Conservation (phyloP, 1,140 invertebrate species). For the Drosophila elegans region DNA sequence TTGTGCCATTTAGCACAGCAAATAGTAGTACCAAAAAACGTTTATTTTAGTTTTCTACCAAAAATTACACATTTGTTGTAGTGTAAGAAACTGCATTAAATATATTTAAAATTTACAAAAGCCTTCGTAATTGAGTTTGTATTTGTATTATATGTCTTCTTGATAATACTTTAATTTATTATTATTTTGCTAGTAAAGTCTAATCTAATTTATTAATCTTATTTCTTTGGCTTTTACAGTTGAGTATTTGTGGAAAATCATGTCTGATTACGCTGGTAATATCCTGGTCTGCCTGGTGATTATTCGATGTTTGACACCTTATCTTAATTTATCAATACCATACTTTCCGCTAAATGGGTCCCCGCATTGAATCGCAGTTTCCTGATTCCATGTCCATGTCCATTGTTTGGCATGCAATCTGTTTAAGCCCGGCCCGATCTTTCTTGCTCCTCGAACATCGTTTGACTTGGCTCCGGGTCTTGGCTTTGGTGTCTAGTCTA, state of each 20-base stretch:
- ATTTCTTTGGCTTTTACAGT: background rate
- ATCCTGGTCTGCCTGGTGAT: constrained; percentile 10
- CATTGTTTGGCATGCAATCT: constrained; percentile 63
- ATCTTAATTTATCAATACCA: constrained; percentile 39
- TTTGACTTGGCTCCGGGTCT: constrained; percentile 34
- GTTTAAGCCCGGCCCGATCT: constrained; percentile 36
- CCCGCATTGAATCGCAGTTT: constrained; percentile 17
- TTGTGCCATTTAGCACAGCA: too few species aligned
- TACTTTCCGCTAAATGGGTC: constrained; percentile 30
- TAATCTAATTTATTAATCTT: background rate
- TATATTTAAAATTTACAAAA: too few species aligned
- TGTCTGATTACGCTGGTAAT: background rate
- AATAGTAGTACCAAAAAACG: too few species aligned
- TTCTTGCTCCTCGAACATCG: constrained; percentile 33
- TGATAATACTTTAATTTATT: too few species aligned
- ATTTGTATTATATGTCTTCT: too few species aligned
- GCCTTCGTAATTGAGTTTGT: too few species aligned
- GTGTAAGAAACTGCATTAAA: too few species aligned
- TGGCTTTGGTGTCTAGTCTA: constrained; percentile 23
- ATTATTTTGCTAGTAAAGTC: too few species aligned
- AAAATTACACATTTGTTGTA: too few species aligned
- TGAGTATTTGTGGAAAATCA: background rate
- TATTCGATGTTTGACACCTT: constrained; percentile 10
- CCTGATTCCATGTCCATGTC: constrained; percentile 47
- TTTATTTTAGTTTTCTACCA: too few species aligned